Evolutionary conservation across 2,888 invertebrate species (phyloP), one percentile per base, ranked within the genome.

Genomic region (Anoplius nigerrimus): DNA sequence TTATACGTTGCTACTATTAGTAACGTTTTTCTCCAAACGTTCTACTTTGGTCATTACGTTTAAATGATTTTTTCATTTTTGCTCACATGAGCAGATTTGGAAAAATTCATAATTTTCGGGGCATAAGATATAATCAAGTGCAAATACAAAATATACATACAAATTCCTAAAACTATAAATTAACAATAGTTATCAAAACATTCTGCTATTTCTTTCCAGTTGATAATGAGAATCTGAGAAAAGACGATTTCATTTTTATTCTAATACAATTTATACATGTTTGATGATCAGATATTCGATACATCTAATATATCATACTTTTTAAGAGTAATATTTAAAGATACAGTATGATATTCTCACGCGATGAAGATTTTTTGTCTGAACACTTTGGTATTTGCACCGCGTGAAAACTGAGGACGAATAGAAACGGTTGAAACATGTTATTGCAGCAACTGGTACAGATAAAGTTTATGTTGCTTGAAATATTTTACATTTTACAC

Each of bases 11-110:
- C 54, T 65, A 66, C 72, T 75, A 48, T 48, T 48, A 2, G n/a
- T 69, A 66, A 76, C 74, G 73, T 69, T 78, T 77, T 72, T 68
- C 64, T 70, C 69, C 69, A 76, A 77, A 72, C 62, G 71, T 75
- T 72, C 73, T 74, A 81, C 83, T 83, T 84, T 84, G 84, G 83
- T 84, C 84, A 83, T 74, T 71, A 62, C 16, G 5, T 48, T 18
- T 62, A 62, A 34, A 34, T 59, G 69, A 69, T 67, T 71, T 66
- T 75, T 60, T 66, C 69, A 60, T 69, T 34, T 34, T 58, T 63
- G 54, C 67, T 71, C 61, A 65, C 62, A 70, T 34, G 4, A 34
- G 6, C 11, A 11, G 62, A 66, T 72, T n/a, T 72, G 57, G 66
- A 71, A 73, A 75, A 67, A 52, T 55, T 62, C 54, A 15, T 71